These are phyloP conservation scores for Paraescarpia echinospica DNA, from an alignment of 1,140 invertebrate genomes.

Conservation along the genomic window DNA sequence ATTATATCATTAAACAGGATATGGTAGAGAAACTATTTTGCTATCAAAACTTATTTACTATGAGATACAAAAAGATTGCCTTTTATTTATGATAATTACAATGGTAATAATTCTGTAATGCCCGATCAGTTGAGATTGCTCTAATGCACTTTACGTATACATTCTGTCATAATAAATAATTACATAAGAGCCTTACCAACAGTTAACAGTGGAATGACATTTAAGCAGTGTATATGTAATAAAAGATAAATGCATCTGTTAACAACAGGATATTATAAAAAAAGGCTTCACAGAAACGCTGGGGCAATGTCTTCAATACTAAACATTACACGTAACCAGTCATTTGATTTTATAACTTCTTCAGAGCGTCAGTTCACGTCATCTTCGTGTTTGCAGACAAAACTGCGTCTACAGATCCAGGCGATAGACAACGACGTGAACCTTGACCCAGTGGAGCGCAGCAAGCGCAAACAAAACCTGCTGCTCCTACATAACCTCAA, in stretches of 20 bases:
- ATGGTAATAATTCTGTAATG: too few relatives aligned
- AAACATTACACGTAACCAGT: neutral
- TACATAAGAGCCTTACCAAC: too few relatives aligned
- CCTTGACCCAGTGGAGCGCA: conserved; percentile 69
- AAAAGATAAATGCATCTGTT: too few relatives aligned
- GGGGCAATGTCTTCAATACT: neutral
- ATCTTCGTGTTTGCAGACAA: conserved; percentile 40
- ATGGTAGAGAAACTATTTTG: neutral
- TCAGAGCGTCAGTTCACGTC: neutral
- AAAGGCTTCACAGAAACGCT: too few relatives aligned
- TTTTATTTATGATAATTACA: neutral
- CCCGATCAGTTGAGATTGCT: too few relatives aligned
- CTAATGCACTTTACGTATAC: too few relatives aligned
- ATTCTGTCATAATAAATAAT: too few relatives aligned
- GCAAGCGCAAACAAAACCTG: conserved; percentile 72
- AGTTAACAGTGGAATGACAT: too few relatives aligned
- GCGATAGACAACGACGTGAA: conserved; percentile 71
- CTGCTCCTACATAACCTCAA: conserved; percentile 63
- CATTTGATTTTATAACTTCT: neutral
- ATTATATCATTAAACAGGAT: neutral
- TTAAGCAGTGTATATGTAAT: too few relatives aligned
- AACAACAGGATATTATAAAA: too few relatives aligned
- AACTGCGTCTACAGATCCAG: conserved; percentile 69
- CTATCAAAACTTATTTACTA: neutral
- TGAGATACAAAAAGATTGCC: neutral